Evolutionary conservation across 2,113 vertebrate genomes (phyloP).

Genomic region (Corapipo altera): DNA sequence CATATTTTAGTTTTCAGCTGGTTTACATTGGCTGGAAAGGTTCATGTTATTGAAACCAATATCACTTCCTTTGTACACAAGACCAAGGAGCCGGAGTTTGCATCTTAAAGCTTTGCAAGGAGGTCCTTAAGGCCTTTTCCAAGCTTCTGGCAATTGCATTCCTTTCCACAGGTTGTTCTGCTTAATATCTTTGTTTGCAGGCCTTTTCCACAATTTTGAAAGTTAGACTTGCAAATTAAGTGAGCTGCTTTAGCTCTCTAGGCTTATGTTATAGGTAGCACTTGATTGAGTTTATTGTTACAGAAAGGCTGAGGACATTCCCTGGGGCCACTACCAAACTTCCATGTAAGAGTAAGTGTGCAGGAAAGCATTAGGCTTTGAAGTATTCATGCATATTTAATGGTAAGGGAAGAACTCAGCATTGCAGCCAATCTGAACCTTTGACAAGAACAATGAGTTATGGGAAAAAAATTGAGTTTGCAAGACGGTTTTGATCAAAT

Average conservation of each 20-base stretch:
- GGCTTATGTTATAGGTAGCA: background rate
- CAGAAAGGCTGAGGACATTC: constrained; percentile 32
- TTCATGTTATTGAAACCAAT: background rate
- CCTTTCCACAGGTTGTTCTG: background rate
- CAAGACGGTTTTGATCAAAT: background rate
- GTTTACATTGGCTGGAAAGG: background rate
- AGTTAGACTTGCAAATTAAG: constrained; percentile 51
- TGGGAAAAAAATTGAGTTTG: background rate
- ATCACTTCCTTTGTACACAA: background rate
- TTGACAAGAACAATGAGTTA: background rate
- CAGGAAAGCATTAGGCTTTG: constrained; percentile 17
- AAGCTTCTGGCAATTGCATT: background rate
- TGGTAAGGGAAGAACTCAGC: background rate
- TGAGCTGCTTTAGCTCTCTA: background rate
- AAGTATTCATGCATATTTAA: constrained; percentile 46
- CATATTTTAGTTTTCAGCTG: background rate
- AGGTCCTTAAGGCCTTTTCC: background rate
- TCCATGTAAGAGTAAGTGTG: background rate
- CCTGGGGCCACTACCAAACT: constrained; percentile 23
- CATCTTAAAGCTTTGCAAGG: background rate
- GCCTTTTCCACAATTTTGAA: background rate
- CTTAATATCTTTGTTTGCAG: background rate
- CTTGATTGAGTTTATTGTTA: constrained; percentile 35
- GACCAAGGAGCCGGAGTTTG: background rate
- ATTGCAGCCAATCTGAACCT: background rate